These are phyloP conservation scores for Pseudachorutes palmiensis DNA, from an alignment of 1,140 invertebrate species.

Conservation along the genomic window DNA sequence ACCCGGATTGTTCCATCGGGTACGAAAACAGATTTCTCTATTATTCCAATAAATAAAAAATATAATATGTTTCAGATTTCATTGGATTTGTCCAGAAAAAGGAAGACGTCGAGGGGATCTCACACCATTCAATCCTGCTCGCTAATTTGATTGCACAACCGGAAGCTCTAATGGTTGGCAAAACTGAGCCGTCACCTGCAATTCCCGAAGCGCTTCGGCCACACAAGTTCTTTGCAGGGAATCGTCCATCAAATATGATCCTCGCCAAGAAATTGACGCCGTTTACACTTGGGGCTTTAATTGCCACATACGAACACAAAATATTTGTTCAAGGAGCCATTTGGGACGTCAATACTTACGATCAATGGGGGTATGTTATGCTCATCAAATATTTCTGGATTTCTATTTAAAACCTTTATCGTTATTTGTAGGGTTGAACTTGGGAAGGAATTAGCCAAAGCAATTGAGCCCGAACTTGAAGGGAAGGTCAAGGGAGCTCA, in stretches of 20 bases:
- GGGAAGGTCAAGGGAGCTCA: conserved; percentile 59
- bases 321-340: conserved; percentile 97
- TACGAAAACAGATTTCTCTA: too few species aligned
- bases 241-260: conserved; percentile 95
- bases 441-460: conserved; percentile 95
- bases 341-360: conserved; percentile 99
- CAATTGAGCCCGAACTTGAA: conserved; percentile 86
- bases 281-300: conserved; percentile 88
- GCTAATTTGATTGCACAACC: conserved; percentile 99
- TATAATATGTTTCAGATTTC: conserved; percentile 25
- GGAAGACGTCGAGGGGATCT: conserved; percentile 36
- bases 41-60: too few species aligned
- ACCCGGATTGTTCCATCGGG: conserved; percentile 82
- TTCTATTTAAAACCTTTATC: neutral
- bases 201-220: conserved; percentile 56
- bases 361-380: conserved; percentile 97
- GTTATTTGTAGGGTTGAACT: conserved; percentile 55
- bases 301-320: conserved; percentile 96
- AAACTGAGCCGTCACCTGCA: conserved; percentile 46
- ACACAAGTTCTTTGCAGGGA: conserved; percentile 96
- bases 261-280: conserved; percentile 88
- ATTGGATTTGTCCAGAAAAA: conserved; percentile 34
- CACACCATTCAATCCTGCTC: conserved; percentile 78
- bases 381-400: neutral
- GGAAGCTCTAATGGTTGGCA: conserved; percentile 91